phyloP scores from a whole-genome alignment of 2,797 vertebrate genomes.

The Hyperoplus immaculatus region DNA sequence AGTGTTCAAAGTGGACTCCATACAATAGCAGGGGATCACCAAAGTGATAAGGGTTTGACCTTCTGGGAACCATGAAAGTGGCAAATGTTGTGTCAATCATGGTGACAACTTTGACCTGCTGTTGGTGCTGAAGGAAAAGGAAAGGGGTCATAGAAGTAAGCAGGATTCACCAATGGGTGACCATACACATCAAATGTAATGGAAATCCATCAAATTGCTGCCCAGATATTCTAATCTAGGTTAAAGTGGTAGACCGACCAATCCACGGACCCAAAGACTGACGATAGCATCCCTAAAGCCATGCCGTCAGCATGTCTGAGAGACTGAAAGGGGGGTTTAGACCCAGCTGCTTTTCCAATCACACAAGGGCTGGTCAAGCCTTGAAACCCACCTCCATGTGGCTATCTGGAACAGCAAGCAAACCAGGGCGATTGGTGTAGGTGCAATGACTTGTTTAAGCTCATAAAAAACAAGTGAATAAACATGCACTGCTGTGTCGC shows the following conservation, averaged over 20 bases:
- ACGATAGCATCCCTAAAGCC: not conserved
- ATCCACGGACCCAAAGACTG: not conserved
- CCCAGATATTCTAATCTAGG: conserved; percentile 7
- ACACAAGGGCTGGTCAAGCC: conserved; percentile 10
- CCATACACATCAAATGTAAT: not conserved
- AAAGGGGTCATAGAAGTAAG: not conserved
- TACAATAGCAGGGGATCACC: not conserved
- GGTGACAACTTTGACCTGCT: not conserved
- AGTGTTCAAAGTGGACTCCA: not conserved
- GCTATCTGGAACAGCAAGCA: conserved; percentile 40
- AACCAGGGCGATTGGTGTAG: conserved; percentile 35
- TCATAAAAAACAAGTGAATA: conserved; percentile 75
- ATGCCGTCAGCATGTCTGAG: not conserved
- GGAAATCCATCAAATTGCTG: not conserved
- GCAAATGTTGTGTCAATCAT: not conserved
- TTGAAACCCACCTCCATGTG: conserved; percentile 18
- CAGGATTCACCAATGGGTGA: not conserved
- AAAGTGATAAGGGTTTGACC: not conserved
- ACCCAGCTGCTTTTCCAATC: conserved; percentile 3
- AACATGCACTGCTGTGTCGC: conserved; percentile 66
- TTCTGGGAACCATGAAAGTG: not conserved
- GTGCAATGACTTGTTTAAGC: conserved; percentile 74
- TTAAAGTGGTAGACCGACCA: not conserved
- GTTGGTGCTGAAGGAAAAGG: not conserved
- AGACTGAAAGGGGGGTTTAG: not conserved